Evolutionary conservation across 1,140 invertebrate genomes (phyloP).

Genomic region (Brachionus rotundiformis): DNA sequence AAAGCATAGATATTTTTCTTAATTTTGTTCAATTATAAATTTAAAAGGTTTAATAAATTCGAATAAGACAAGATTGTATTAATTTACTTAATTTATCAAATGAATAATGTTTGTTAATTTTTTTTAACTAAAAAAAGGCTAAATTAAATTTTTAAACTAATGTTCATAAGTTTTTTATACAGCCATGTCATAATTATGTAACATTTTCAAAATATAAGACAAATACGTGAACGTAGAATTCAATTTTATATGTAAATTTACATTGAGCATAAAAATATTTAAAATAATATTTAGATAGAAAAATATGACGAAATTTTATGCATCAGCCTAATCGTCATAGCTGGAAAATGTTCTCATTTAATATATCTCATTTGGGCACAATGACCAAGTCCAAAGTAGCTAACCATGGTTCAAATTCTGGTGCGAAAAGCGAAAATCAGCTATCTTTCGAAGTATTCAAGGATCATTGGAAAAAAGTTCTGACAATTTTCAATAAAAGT

Average conservation of each 20-base stretch:
- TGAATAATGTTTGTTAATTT: too few species aligned
- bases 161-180: too few species aligned
- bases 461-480: conserved; percentile 88
- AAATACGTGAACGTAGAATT: neutral
- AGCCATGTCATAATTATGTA: neutral
- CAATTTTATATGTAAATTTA: neutral
- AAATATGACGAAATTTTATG: conserved; percentile 10
- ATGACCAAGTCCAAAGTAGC: neutral
- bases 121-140: too few species aligned
- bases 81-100: too few species aligned
- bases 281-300: neutral
- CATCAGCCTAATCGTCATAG: neutral
- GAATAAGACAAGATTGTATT: too few species aligned
- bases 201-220: neutral
- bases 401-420: neutral
- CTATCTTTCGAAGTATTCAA: conserved; percentile 80
- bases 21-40: too few species aligned
- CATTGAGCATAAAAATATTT: neutral
- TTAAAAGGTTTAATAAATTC: too few species aligned
- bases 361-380: neutral
- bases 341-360: conserved; percentile 25
- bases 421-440: neutral
- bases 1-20: too few species aligned
- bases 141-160: too few species aligned
- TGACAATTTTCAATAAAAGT: conserved; percentile 72